Evolutionary conservation across 2,797 vertebrate species (phyloP), one percentile per base, ranked within the genome.

Genomic region (Mus caroli): DNA sequence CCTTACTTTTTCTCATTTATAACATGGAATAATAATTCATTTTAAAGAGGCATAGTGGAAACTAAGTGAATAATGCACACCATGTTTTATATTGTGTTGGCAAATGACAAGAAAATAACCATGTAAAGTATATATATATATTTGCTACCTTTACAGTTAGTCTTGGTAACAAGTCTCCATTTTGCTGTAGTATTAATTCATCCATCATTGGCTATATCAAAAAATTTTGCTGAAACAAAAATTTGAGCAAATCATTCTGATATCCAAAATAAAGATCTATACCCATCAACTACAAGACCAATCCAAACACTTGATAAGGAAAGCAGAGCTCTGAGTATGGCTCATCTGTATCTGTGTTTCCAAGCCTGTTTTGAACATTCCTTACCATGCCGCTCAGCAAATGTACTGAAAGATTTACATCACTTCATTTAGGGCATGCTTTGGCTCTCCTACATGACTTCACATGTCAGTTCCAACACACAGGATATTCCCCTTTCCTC

Each of bases 1-100:
- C 14, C 8, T 92, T 52, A 73, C 34, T 96, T 94, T 94, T 92
- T 46, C 26, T 37, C 34, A 52, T 92, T 75, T 95, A 17, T 89
- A 86, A 93, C 95, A 86, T 82, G 62, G 56, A 15, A 83, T 43
- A 62, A 88, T 54, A n/a, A 91, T 73, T 14, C n/a, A 31, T 56
- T 90, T 94, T 46, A 78, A 77, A 75, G 19, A 43, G n/a, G 60
- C 79, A 2, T 79, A n/a, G 14, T 73, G 22, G 37, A 93, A 85
- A 67, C n/a, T 46, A 6, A 94, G 71, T 34, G 31, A 86, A n/a
- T 40, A 80, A 64, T 31, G 4, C 34, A 43, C 37, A 11, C n/a
- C 14, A 75, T 75, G 13, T 37, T 91, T 91, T 22, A 20, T 11
- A 69, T 11, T n/a, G 19, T 77, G 34, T 75, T 77, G 26, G 20